Base-by-base conservation (phyloP, 2,888 invertebrate genomes). In the Mythimna lalbum region DNA sequence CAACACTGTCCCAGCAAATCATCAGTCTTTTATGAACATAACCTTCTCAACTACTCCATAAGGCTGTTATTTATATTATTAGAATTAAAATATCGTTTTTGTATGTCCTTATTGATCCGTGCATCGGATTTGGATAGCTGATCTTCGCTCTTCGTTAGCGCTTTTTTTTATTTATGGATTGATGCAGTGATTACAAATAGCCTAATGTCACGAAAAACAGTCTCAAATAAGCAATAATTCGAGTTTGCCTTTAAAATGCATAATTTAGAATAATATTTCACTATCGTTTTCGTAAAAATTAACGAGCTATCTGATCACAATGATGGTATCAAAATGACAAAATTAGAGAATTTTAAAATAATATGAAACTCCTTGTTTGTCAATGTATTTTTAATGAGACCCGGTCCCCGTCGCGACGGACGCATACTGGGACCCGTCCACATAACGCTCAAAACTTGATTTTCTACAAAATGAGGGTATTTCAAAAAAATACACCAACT, bases 1-100 rank as follows among this genome's bases (percentile, higher is more conserved):
- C 92, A 61, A 69, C 90, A 50, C 91, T 96, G 90, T 92, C 94
- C 76, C 91, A 96, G 89, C 94, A 96, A 88, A 89, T 97, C 86
- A 77, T 94, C 21, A 88, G 84, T 68, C 88, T 94, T 68, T 93
- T 95, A 94, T 95, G 91, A 94, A 88, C 76, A 75, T 63, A 70
- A 81, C 59, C 47, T 43, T 66, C 61, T 63, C 52, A 52, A 73
- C 62, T 76, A 68, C 73, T 69, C 27, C 14, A 76, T 85, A 86
- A 87, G 86, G 81, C 88, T 87, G 85, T 82, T 86, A 84, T 86
- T 87, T 86, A 85, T 87, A 81, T 68, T 77, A 76, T 63, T 82
- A 86, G 78, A 81, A 57, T 68, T 75, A 81, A 85, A 73, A 69
- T 69, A 77, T 81, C 68, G 75, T 78, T 83, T 78, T 77, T 86